phyloP scores from a whole-genome alignment of 2,797 vertebrate species.

The Poeciliopsis infans region DNA sequence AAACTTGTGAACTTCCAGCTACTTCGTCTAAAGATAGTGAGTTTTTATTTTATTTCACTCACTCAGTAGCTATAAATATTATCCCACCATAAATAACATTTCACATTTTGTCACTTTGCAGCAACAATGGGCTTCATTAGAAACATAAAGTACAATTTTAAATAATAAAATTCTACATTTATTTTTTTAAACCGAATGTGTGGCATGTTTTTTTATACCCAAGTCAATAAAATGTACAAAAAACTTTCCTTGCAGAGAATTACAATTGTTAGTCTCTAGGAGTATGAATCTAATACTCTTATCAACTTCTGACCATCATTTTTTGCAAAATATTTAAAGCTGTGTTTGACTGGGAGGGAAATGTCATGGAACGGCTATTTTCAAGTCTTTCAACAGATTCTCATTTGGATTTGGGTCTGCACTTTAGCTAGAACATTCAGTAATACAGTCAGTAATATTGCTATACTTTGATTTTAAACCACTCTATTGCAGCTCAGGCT shows the following conservation, averaged over 20 bases:
- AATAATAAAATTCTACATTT: not conserved
- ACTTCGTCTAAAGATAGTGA: not conserved
- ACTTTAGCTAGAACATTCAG: not conserved
- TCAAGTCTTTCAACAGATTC: not conserved
- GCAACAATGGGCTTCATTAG: not conserved
- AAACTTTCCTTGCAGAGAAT: not conserved
- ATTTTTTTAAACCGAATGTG: not conserved
- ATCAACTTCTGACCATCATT: not conserved
- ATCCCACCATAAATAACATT: not conserved
- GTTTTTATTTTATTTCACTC: not conserved
- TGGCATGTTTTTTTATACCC: not conserved
- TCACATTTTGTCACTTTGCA: not conserved
- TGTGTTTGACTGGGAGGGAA: not conserved
- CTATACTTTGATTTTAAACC: not conserved
- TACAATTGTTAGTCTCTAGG: not conserved
- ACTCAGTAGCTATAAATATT: not conserved
- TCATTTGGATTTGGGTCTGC: not conserved
- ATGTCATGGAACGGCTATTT: not conserved
- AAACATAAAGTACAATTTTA: not conserved
- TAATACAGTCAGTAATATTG: not conserved
- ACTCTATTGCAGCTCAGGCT: not conserved
- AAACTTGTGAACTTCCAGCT: conserved; percentile 5
- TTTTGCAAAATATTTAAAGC: not conserved
- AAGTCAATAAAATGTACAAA: not conserved
- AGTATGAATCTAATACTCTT: not conserved